These are phyloP conservation scores for Parasteatoda tepidariorum DNA, from an alignment of 1,140 invertebrate genomes.

Conservation along the genomic window DNA sequence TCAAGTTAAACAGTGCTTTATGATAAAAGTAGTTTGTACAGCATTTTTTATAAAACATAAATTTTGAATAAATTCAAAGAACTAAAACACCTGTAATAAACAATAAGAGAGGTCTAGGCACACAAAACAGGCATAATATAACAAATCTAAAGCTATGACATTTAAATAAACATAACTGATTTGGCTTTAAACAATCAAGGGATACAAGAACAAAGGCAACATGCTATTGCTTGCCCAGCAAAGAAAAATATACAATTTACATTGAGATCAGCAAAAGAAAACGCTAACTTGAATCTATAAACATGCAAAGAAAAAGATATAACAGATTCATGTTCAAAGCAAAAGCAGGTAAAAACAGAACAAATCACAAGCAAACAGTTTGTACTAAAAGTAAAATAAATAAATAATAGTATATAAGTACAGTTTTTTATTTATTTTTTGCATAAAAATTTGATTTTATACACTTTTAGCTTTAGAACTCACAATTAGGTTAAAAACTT, in stretches of 20 bases:
- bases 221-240: conserved; percentile 31
- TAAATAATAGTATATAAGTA: neutral
- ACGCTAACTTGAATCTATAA: conserved; percentile 22
- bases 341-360: neutral
- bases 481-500: no score
- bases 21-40: no score
- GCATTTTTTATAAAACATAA: no score
- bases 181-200: neutral
- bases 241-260: conserved; percentile 5
- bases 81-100: neutral
- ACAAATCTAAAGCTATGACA: no score
- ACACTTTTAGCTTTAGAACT: no score
- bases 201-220: conserved; percentile 7
- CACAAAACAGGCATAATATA: neutral
- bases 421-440: neutral
- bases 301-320: neutral
- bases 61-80: no score
- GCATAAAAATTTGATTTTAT: no score
- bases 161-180: no score
- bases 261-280: neutral
- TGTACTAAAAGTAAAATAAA: neutral
- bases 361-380: conserved; percentile 4
- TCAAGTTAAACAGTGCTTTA: neutral
- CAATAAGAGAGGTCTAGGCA: neutral
- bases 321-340: conserved; percentile 8